Percentiles rank a stretch among this genome's conserved stretches.
Evolutionary conservation across 2,888 invertebrate species (phyloP).

Genomic region (Autographa pulchrina): DNA sequence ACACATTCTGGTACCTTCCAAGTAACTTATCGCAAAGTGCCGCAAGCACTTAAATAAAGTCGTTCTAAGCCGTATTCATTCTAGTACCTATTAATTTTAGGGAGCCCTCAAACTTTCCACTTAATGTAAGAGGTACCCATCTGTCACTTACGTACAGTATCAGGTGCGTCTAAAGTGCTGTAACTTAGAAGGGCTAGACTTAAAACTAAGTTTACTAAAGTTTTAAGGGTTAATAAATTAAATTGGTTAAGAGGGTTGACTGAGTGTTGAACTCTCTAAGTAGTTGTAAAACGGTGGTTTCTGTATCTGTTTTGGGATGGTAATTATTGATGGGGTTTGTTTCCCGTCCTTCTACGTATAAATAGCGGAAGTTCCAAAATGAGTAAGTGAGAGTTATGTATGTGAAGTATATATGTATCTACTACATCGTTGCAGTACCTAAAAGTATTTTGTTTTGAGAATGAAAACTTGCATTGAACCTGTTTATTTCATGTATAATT

Average conservation of each 20-base stretch:
- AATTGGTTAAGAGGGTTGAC: constrained; percentile 19
- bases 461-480: too few relatives aligned
- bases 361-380: too few relatives aligned
- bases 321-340: not conserved
- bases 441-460: too few relatives aligned
- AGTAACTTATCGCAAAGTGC: not conserved
- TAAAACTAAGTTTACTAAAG: constrained; percentile 52
- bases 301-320: constrained; percentile 11
- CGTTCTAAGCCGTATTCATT: constrained; percentile 16
- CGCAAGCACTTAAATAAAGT: constrained; percentile 31
- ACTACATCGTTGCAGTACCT: too few relatives aligned
- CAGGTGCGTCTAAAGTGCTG: constrained; percentile 57
- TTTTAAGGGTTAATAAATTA: constrained; percentile 60
- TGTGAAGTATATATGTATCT: too few relatives aligned
- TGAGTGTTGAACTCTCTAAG: constrained; percentile 28
- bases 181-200: constrained; percentile 59
- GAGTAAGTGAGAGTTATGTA: too few relatives aligned
- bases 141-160: constrained; percentile 54
- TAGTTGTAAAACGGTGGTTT: constrained; percentile 42
- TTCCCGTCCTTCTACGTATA: constrained; percentile 9
- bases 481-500: too few relatives aligned
- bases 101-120: constrained; percentile 43
- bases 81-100: constrained; percentile 56
- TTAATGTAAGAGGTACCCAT: constrained; percentile 42
- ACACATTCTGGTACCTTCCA: not conserved